Evolutionary conservation across 1,140 invertebrate genomes (phyloP).

Genomic region (Drepana arcuata): DNA sequence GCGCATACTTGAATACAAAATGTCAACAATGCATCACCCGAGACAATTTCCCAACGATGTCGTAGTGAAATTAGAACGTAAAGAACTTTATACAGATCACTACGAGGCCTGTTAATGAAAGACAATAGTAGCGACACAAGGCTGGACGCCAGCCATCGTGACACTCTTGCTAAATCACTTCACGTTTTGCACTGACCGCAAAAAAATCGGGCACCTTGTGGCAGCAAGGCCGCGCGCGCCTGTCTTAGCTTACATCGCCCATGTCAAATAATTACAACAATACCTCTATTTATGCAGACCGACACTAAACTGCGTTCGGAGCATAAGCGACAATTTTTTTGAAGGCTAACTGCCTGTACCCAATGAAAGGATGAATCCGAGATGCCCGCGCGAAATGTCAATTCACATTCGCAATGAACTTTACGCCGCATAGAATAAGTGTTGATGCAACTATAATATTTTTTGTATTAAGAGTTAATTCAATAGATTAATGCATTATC

Average conservation of each 20-base stretch:
- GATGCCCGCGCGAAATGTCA: constrained; percentile 48
- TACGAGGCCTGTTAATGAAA: constrained; percentile 1
- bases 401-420: constrained; percentile 39
- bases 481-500: too few relatives aligned
- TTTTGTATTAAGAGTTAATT: too few relatives aligned
- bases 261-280: constrained; percentile 37
- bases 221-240: constrained; percentile 34
- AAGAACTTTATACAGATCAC: constrained; percentile 26
- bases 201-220: constrained; percentile 53
- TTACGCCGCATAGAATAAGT: constrained; percentile 11
- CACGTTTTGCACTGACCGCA: constrained; percentile 48
- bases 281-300: constrained; percentile 1
- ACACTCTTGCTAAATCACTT: constrained; percentile 33
- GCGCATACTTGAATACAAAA: constrained; percentile 55
- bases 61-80: constrained; percentile 27
- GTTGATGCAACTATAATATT: neutral
- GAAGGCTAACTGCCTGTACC: constrained; percentile 50
- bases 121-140: constrained; percentile 9
- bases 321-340: constrained; percentile 37
- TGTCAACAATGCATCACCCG: constrained; percentile 40
- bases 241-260: constrained; percentile 38
- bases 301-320: neutral
- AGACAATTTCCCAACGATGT: constrained; percentile 31
- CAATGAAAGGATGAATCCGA: constrained; percentile 49
- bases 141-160: constrained; percentile 16